Conservation (phyloP, 2,888 invertebrate species). For the Marronus borbonicus region DNA sequence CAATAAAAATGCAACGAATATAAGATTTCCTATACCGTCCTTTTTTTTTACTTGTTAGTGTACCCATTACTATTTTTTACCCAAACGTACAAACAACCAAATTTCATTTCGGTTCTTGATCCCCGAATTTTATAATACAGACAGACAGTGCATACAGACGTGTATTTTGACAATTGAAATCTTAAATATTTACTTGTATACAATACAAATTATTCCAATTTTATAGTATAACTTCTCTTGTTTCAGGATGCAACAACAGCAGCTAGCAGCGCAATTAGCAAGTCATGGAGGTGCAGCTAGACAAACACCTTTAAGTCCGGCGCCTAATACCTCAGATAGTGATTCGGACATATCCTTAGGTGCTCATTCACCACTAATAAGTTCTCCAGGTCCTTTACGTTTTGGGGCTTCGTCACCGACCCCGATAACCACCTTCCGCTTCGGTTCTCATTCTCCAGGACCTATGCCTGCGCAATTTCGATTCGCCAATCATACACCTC, state of each 20-base stretch:
- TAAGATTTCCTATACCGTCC: too few species aligned
- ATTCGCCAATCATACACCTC: slow-evolving; percentile 65
- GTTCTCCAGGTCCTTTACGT: slow-evolving; percentile 66
- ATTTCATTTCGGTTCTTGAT: too few species aligned
- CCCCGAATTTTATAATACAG: too few species aligned
- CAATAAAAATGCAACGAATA: too few species aligned
- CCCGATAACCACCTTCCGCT: slow-evolving; percentile 68
- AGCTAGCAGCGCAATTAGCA: slow-evolving; percentile 68
- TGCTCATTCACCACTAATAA: slow-evolving; percentile 68
- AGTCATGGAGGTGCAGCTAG: slow-evolving; percentile 64
- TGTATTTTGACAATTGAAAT: neutral
- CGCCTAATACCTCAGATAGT: slow-evolving; percentile 68
- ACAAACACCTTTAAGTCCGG: slow-evolving; percentile 67
- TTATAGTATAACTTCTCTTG: neutral
- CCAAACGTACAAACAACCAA: too few species aligned
- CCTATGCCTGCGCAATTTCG: slow-evolving; percentile 70
- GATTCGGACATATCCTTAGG: slow-evolving; percentile 70
- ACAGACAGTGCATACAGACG: too few species aligned
- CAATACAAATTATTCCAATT: neutral
- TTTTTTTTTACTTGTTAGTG: too few species aligned
- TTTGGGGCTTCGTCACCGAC: slow-evolving; percentile 62
- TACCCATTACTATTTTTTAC: too few species aligned
- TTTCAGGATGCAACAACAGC: slow-evolving; percentile 70
- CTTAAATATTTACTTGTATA: neutral
- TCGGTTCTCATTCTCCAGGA: slow-evolving; percentile 70